Evolutionary conservation across 1,140 invertebrate genomes (phyloP).

Genomic region (Leguminivora glycinivorella): DNA sequence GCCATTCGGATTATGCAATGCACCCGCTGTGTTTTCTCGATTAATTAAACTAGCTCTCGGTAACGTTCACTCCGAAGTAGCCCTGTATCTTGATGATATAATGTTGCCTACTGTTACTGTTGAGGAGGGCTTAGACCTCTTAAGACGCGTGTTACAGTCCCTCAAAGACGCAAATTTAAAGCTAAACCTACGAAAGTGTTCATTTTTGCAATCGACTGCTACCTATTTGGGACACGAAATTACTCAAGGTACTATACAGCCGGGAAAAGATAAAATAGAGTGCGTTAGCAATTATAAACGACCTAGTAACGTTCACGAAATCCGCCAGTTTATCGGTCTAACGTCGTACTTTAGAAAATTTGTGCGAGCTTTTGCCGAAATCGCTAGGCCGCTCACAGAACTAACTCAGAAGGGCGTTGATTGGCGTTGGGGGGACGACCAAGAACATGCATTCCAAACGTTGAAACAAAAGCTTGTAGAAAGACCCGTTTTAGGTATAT

Average conservation of each 20-base stretch:
- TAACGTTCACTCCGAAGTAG: not conserved
- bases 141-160: not conserved
- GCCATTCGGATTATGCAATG: constrained; percentile 45
- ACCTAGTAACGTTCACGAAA: constrained; percentile 11
- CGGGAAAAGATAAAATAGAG: constrained; percentile 11
- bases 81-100: constrained; percentile 19
- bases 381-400: not conserved
- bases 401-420: constrained; percentile 17
- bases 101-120: constrained; percentile 2
- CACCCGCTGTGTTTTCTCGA: constrained; percentile 18
- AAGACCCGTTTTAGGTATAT: constrained; percentile 25
- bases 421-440: not conserved
- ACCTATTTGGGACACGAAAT: constrained; percentile 24
- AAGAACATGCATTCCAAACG: not conserved
- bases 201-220: not conserved
- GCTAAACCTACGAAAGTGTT: constrained; percentile 27
- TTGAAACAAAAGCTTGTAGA: not conserved
- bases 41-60: not conserved
- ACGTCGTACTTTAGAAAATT: constrained; percentile 16
- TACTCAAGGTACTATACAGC: constrained; percentile 10
- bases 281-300: not conserved
- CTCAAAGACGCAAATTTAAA: not conserved
- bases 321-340: constrained; percentile 14
- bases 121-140: constrained; percentile 1
- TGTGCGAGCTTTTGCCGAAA: constrained; percentile 4